A percentile compares a stretch with the other conserved stretches of the same genome.
Conservation (phyloP, 2,797 vertebrate species). For the Mastacembelus armatus region DNA sequence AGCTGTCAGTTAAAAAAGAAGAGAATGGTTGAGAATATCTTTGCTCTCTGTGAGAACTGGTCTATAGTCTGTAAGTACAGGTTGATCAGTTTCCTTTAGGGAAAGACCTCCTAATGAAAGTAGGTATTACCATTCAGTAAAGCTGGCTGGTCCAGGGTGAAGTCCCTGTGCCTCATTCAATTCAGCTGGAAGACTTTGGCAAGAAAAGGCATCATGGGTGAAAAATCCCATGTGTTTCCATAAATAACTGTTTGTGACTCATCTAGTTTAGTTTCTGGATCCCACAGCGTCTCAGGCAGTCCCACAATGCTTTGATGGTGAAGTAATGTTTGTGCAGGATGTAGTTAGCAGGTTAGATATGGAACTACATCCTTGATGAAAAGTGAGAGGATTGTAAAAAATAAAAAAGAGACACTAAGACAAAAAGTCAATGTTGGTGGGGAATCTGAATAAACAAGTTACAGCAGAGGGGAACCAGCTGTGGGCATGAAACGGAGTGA, state of each 20-base stretch:
- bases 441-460: too few species aligned
- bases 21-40: background rate
- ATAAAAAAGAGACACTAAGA: too few species aligned
- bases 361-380: too few species aligned
- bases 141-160: too few species aligned
- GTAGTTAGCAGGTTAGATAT: background rate
- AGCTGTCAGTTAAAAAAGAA: slow-evolving; percentile 1
- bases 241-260: background rate
- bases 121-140: background rate
- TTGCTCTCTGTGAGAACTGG: background rate
- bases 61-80: background rate
- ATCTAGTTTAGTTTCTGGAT: background rate
- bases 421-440: too few species aligned
- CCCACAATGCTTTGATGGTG: background rate
- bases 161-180: background rate
- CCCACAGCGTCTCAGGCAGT: background rate
- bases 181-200: background rate
- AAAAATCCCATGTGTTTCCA: slow-evolving; percentile 9
- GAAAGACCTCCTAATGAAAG: background rate
- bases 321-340: background rate
- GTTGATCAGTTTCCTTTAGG: background rate
- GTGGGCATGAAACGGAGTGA: too few species aligned
- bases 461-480: too few species aligned
- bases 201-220: too few species aligned
- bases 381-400: too few species aligned